Evolutionary conservation across 2,888 invertebrate genomes (phyloP).

Genomic region (Dolomedes plantarius): DNA sequence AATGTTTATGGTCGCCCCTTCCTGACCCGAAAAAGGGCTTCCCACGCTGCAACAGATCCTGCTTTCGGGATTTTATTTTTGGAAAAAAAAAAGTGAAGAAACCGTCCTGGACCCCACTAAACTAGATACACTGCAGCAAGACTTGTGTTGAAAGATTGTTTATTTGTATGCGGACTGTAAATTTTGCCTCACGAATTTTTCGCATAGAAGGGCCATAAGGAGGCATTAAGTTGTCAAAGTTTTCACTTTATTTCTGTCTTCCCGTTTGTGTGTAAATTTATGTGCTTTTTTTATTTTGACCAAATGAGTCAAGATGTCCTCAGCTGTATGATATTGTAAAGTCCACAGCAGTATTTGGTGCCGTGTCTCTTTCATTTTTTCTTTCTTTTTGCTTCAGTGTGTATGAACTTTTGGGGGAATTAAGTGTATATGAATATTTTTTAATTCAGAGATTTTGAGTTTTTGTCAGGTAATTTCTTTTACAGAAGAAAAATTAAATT

Average conservation of each 20-base stretch:
- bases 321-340: too few species aligned
- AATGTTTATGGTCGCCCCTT: background rate
- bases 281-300: background rate
- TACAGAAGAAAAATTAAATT: too few species aligned
- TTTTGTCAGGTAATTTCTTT: too few species aligned
- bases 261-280: background rate
- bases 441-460: too few species aligned
- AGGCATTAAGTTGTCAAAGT: background rate
- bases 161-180: background rate
- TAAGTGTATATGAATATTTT: too few species aligned
- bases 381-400: too few species aligned
- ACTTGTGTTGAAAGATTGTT: constrained; percentile 1
- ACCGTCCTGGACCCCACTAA: background rate
- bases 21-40: background rate
- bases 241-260: background rate
- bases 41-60: background rate
- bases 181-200: background rate
- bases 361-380: too few species aligned
- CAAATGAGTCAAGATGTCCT: background rate
- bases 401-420: too few species aligned
- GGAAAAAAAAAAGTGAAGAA: background rate
- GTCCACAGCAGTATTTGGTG: too few species aligned
- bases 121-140: background rate
- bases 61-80: background rate
- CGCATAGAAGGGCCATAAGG: background rate